phyloP scores from a whole-genome alignment of 1,140 invertebrate species.

The Zaprionus vittiger region DNA sequence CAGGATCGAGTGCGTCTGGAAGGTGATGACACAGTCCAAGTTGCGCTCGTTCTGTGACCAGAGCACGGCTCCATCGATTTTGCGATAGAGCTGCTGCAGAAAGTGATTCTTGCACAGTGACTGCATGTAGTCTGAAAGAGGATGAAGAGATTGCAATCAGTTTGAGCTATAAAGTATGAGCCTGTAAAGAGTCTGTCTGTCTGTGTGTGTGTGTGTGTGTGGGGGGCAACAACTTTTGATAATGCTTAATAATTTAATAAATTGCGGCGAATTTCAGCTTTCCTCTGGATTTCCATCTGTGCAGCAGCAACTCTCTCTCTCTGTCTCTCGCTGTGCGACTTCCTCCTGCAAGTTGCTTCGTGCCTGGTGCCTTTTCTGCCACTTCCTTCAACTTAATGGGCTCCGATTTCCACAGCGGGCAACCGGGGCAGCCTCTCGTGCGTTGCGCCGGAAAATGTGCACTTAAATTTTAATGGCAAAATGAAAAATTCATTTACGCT shows the following conservation, averaged over 20 bases:
- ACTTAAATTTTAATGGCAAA: constrained; percentile 83
- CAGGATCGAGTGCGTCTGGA: constrained; percentile 96
- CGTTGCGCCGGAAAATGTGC: constrained; percentile 79
- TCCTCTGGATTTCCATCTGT: constrained; percentile 13
- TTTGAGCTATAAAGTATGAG: neutral
- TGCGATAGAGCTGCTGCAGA: constrained; percentile 93
- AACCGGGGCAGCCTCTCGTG: constrained; percentile 58
- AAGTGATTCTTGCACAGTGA: constrained; percentile 94
- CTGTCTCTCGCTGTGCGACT: neutral
- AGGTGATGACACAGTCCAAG: constrained; percentile 95
- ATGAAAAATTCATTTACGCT: constrained; percentile 83
- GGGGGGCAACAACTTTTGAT: constrained; percentile 11
- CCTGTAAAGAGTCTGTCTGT: neutral
- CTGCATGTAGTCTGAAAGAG: constrained; percentile 92
- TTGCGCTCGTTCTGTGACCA: constrained; percentile 95
- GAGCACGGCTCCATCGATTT: constrained; percentile 95
- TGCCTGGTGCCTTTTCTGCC: constrained; percentile 12
- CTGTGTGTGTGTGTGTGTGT: neutral
- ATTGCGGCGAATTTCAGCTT: constrained; percentile 24
- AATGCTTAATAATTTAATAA: constrained; percentile 44
- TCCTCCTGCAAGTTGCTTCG: constrained; percentile 13
- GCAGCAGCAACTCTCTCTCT: too few relatives aligned
- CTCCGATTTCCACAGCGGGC: constrained; percentile 40
- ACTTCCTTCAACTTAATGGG: constrained; percentile 57
- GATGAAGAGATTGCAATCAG: neutral